Evolutionary conservation across 2,113 vertebrate species (phyloP).

Genomic region (Scomber japonicus): DNA sequence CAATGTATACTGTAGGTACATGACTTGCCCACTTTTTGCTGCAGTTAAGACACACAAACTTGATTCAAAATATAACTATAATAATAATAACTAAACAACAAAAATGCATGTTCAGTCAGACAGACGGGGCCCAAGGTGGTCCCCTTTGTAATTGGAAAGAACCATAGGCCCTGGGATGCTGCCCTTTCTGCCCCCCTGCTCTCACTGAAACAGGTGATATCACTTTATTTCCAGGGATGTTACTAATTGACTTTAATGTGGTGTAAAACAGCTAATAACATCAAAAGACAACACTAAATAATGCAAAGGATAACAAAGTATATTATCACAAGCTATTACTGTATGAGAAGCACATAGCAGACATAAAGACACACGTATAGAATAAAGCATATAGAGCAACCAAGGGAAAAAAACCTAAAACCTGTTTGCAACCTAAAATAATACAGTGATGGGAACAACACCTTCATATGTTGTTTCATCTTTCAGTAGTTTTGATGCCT

Average conservation of each 20-base stretch:
- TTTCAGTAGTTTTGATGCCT: not conserved
- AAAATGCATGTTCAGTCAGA: too few species aligned
- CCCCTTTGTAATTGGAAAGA: too few species aligned
- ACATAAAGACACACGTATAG: not conserved
- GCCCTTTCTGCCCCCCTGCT: too few species aligned
- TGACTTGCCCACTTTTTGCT: too few species aligned
- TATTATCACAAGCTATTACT: conserved; percentile 1
- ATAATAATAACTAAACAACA: too few species aligned
- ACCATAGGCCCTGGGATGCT: too few species aligned
- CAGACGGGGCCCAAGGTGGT: too few species aligned
- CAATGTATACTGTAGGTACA: too few species aligned
- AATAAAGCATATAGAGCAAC: too few species aligned
- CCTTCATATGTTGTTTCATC: not conserved
- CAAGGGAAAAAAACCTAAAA: too few species aligned
- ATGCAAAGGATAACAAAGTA: conserved; percentile 17
- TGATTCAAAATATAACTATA: too few species aligned
- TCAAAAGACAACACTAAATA: conserved; percentile 17
- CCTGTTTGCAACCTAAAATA: not conserved
- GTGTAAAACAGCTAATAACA: not conserved
- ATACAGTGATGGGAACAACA: not conserved
- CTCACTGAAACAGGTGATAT: not conserved
- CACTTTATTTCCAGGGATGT: not conserved
- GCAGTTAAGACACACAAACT: too few species aligned
- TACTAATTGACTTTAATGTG: not conserved
- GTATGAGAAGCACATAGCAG: not conserved